Evolutionary conservation across 2,797 vertebrate species (phyloP), one percentile per base, ranked within the genome.

Genomic region (Pempheris klunzingeri): DNA sequence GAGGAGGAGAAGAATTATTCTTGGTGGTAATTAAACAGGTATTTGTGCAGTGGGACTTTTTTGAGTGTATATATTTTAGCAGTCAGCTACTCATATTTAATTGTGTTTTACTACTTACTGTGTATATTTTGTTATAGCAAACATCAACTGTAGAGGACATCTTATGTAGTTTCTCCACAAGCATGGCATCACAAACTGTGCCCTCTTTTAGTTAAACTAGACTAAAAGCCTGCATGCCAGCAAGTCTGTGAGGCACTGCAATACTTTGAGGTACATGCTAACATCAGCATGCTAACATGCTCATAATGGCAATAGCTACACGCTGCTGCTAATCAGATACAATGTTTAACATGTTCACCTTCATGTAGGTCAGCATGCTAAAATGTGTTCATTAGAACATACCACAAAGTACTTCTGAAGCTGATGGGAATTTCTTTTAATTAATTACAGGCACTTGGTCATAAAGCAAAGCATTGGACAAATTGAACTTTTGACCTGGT

Each of bases 1-100:
- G 36, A 66, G 68, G 52, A 62, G 44, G 36, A 54, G 52, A 38
- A 46, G 24, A 65, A 39, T 62, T 43, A 60, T 39, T 74, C 43
- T 38, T 49, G 43, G 47, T 30, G 32, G 41, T 55, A 66, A 26
- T 58, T 71, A 18, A 24, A 17, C 10, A 67, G 39, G 70, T 41
- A 39, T 74, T 67, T 71, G 11, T 59, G 26, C 2, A 54, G 46
- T 14, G 15, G 24, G 3, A 36, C 9, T 46, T 44, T 63, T 63
- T 41, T 26, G 14, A 57, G 22, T 66, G 3, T 43, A 18, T 44
- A 50, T 14, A 60, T 50, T 53, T 50, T 36, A 46, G 26, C 36
- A 22, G 38, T 53, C 0, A 28, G 39, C 36, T 59, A 54, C 39
- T 38, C 39, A 39, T 26, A 14, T 46, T 5, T 39, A n/a, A 30